These are phyloP conservation scores for Apamea epomidion DNA, from an alignment of 2,888 invertebrate genomes.

Conservation along the genomic window DNA sequence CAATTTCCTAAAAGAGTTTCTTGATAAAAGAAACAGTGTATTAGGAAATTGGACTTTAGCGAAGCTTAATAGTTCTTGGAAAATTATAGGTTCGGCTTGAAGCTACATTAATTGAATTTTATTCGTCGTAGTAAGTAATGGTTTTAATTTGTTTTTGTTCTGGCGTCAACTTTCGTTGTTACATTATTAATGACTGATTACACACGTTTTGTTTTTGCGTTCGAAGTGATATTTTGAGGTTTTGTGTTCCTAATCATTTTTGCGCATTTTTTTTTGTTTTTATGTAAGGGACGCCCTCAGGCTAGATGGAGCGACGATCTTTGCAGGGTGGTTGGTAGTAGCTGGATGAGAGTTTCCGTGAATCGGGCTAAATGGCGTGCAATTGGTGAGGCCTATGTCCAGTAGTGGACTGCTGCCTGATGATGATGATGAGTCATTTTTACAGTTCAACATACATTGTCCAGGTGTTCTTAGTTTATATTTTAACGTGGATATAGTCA, in stretches of 20 bases:
- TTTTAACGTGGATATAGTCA: too few relatives aligned
- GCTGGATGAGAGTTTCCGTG: too few relatives aligned
- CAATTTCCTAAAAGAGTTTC: background rate
- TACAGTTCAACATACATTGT: too few relatives aligned
- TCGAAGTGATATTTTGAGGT: background rate
- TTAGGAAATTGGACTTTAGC: conserved; percentile 51
- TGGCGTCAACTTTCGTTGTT: background rate
- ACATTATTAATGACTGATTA: conserved; percentile 1
- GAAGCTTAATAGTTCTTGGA: conserved; percentile 33
- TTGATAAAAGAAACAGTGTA: conserved; percentile 31
- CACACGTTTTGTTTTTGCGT: background rate
- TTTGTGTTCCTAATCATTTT: background rate
- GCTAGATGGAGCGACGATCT: too few relatives aligned
- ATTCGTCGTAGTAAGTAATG: conserved; percentile 27
- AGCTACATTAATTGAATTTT: conserved; percentile 52
- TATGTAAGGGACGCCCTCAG: too few relatives aligned
- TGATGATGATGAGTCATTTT: too few relatives aligned
- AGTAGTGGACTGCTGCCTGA: too few relatives aligned
- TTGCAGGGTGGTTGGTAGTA: too few relatives aligned
- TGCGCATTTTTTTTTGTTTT: too few relatives aligned
- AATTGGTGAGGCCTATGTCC: too few relatives aligned
- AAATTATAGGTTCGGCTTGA: conserved; percentile 43
- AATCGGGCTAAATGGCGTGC: too few relatives aligned
- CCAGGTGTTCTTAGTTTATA: too few relatives aligned
- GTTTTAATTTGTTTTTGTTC: conserved; percentile 38